A percentile compares a stretch with the other conserved stretches of the same genome.
Evolutionary conservation across 1,140 invertebrate genomes (phyloP).

Genomic region (Drosophila santomea): DNA sequence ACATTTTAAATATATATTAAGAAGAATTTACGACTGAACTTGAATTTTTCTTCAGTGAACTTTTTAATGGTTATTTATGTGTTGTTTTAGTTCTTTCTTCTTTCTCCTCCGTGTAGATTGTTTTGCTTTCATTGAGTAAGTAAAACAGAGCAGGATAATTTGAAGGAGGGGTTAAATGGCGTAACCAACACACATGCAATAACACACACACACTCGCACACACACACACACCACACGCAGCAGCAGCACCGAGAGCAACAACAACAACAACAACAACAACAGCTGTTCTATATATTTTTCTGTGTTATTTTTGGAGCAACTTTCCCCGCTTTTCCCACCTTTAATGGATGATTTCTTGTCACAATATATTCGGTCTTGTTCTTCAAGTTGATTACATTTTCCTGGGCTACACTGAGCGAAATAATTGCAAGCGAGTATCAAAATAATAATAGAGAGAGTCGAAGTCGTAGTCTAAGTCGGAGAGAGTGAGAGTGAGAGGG

Average conservation of each 20-base stretch:
- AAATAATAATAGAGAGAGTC: conserved; percentile 20
- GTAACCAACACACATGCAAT: conserved; percentile 24
- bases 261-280: conserved; percentile 51
- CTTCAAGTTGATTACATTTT: conserved; percentile 6
- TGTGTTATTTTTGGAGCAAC: background rate
- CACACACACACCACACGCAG: background rate
- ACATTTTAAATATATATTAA: too few species aligned
- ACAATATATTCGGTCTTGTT: conserved; percentile 7
- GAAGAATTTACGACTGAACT: too few species aligned
- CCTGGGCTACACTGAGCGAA: conserved; percentile 4
- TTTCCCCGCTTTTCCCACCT: conserved; percentile 16
- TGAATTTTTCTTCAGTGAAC: background rate
- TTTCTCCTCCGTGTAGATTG: conserved; percentile 3
- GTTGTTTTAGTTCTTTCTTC: conserved; percentile 3
- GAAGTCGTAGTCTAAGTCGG: background rate
- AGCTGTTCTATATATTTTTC: conserved; percentile 29
- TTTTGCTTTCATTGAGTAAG: conserved; percentile 18
- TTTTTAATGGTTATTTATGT: conserved; percentile 10
- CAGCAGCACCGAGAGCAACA: conserved; percentile 16
- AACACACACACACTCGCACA: background rate
- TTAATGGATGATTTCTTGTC: conserved; percentile 11
- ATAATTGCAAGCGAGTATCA: conserved; percentile 18
- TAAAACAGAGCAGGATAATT: background rate
- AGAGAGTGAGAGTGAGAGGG: conserved; percentile 16
- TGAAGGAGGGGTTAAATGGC: conserved; percentile 36